Base-by-base conservation (phyloP, 2,888 invertebrate genomes). In the Xestia c-nigrum region DNA sequence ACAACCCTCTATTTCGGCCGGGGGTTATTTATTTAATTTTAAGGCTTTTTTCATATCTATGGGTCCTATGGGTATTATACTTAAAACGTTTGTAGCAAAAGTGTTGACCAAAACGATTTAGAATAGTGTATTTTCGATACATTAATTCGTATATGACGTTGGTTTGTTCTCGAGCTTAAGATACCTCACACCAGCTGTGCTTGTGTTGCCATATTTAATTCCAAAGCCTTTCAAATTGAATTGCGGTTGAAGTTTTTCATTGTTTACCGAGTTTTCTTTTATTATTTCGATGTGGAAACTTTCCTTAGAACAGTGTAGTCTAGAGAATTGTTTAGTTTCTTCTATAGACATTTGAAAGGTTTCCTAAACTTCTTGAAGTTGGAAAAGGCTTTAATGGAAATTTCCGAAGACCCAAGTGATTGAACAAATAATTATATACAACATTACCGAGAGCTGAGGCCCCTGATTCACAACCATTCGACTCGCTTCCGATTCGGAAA, bases 181-280 rank as follows among this genome's bases (percentile, higher is more conserved):
- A 38, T 43, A 43, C 57, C 59, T 57, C 55, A 21, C n/a, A 55
- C 50, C 50, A 59, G 40, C 40, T 43, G 0, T 12, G 31, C 9
- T 47, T 84, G 71, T 61, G 73, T 66, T 84, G 71, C 55, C 40
- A 73, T 38, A 72, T 66, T 80, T 50, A 3, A 71, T 12, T 71
- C 1, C 21, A 19, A 70, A 61, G 47, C 21, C 14, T 78, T 50
- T 52, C 14, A 43, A 55, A 67, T 78, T 67, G n/a, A 55, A 78
- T 67, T 55, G 40, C 6, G 52, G 52, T 52, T 0, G 4, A 47
- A 83, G 40, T 67, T 67, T 12, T 1, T 14, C 1, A 43, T 68
- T 63, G n/a, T 77, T 57, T 50, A 19, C 3, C 16, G 7, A 14
- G 43, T 31, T 67, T n/a, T 67, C 31, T n/a, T 31, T 24, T 50